These are phyloP conservation scores for Cephus nigrinus DNA, from an alignment of 2,888 invertebrate species.

Conservation along the genomic window DNA sequence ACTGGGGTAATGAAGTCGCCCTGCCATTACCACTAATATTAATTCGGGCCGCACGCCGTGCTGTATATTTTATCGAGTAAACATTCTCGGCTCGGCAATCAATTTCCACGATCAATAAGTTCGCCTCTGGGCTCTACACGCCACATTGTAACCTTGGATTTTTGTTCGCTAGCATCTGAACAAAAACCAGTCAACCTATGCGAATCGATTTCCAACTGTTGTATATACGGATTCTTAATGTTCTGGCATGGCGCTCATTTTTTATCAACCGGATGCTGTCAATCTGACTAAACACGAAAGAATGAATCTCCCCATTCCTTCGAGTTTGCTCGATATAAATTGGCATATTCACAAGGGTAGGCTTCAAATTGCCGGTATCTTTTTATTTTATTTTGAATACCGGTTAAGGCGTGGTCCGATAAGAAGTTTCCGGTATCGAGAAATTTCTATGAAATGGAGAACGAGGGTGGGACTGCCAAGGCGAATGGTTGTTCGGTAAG, in stretches of 20 bases:
- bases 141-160: background rate
- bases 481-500: constrained; percentile 14
- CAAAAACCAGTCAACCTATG: background rate
- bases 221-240: background rate
- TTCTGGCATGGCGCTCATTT: background rate
- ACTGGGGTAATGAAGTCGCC: constrained; percentile 3
- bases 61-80: constrained; percentile 3
- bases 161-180: background rate
- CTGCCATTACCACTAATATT: constrained; percentile 8
- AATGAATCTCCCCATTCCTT: background rate
- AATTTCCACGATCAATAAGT: background rate
- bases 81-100: background rate
- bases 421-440: constrained; percentile 12
- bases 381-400: background rate
- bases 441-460: constrained; percentile 23
- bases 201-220: background rate
- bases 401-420: background rate
- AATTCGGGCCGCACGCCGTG: constrained; percentile 1
- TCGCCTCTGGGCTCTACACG: background rate
- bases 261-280: background rate
- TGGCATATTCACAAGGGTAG: background rate
- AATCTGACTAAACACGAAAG: background rate
- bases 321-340: background rate
- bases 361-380: background rate
- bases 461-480: constrained; percentile 15